Percentiles rank a stretch among this genome's conserved stretches.
These are phyloP conservation scores for Ondatra zibethicus DNA, from an alignment of 2,113 vertebrate species.

Conservation along the genomic window DNA sequence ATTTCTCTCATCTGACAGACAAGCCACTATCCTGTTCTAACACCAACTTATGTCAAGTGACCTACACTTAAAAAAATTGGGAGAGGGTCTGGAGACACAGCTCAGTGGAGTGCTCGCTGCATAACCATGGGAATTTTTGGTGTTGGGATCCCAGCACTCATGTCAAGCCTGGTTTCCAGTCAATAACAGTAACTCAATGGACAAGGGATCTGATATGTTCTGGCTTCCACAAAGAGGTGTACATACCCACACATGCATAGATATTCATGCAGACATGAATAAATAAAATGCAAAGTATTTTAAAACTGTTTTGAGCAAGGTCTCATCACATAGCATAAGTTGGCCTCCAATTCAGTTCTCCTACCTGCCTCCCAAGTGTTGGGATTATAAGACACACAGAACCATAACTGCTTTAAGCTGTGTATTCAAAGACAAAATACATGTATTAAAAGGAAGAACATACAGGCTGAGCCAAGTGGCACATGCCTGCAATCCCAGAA, in stretches of 20 bases:
- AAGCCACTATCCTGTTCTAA: not conserved
- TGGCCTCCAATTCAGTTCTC: not conserved
- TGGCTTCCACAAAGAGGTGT: not conserved
- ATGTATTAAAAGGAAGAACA: not conserved
- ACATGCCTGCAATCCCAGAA: not conserved
- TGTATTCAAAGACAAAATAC: not conserved
- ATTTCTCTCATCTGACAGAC: not conserved
- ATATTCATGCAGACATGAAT: not conserved
- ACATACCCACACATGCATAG: not conserved
- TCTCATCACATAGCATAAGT: not conserved
- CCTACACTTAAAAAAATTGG: not conserved
- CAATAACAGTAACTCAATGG: not conserved
- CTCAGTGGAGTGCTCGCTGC: not conserved
- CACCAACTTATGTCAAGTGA: not conserved
- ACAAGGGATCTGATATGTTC: not conserved
- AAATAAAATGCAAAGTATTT: not conserved
- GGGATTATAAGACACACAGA: not conserved
- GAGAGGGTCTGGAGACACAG: not conserved
- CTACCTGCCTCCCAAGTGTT: not conserved
- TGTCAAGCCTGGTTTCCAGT: not conserved
- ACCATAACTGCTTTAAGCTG: not conserved
- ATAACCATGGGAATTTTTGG: no score
- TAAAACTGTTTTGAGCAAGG: not conserved
- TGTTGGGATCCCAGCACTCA: no score
- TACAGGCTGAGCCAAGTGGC: no score